Evolutionary conservation across 2,888 invertebrate species (phyloP), one percentile per base, ranked within the genome.

Genomic region (Pristionchus arcanus): DNA sequence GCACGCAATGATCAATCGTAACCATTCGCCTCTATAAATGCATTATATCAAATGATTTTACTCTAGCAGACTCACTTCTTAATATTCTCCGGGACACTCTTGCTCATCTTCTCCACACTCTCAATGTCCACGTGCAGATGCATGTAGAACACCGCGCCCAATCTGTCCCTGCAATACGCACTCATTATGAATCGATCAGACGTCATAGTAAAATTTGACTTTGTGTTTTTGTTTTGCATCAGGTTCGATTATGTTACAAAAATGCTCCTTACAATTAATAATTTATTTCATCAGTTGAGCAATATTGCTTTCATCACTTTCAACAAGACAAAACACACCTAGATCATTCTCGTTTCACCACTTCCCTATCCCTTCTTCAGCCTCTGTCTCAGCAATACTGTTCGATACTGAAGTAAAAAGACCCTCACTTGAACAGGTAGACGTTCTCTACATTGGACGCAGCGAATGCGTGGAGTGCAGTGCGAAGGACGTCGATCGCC

Each of bases 111-210:
- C 55, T 89, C 68, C 25, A 92, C 90, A 0, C 91, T 89, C n/a
- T 91, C 91, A 5, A 88, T 90, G 55, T 89, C 90, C 81, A 91
- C 89, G 90, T 93, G 92, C 34, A 94, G 87, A 77, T 93, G 92
- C 91, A 94, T 90, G 81, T 94, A 94, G 89, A 93, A 90, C 4
- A 93, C 91, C 74, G 93, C 91, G 19, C 91, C 91, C 21, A 87
- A 89, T 31, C 59, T 77, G 31, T 90, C 93, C 90, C 90, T 92
- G 90, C 74, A 92, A 92, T 59, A 9, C 42, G 13, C n/a, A n/a
- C n/a, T 49, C 3, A 49, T 49, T 49, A 49, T 49, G 42, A 49
- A 49, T 49, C 42, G 42, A 49, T 49, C 42, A 49, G 42, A 9
- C 3, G 11, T 49, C 42, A 3, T n/a, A n/a, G n/a, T n/a, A n/a